Conservation (phyloP, 2,113 vertebrate species). For the Chlorocebus sabaeus region DNA sequence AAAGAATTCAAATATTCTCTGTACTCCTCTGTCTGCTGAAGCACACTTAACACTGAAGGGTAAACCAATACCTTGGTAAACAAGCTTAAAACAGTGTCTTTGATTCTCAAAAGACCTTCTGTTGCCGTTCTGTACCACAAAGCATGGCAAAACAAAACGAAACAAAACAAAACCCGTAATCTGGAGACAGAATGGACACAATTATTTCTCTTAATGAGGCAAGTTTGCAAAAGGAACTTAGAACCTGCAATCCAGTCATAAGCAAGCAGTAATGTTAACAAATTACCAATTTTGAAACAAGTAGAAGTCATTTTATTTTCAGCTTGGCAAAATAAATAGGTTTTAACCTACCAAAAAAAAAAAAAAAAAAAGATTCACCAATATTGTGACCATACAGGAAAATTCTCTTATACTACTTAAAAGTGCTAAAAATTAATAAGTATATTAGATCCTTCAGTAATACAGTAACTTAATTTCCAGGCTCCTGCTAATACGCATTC, state of each 20-base stretch:
- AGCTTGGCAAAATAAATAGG: slow-evolving; percentile 47
- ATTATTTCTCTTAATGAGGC: slow-evolving; percentile 42
- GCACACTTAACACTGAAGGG: background rate
- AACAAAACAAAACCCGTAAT: background rate
- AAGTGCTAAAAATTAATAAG: slow-evolving; percentile 72
- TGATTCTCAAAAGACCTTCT: slow-evolving; percentile 47
- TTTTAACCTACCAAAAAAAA: background rate
- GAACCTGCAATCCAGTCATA: background rate
- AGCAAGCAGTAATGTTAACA: slow-evolving; percentile 19
- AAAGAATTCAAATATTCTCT: slow-evolving; percentile 14
- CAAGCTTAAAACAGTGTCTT: background rate
- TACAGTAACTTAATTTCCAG: slow-evolving; percentile 81
- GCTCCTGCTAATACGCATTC: slow-evolving; percentile 73
- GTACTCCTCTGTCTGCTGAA: background rate
- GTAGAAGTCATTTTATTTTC: background rate
- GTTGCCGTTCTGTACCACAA: slow-evolving; percentile 11
- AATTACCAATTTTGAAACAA: slow-evolving; percentile 42
- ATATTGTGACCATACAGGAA: slow-evolving; percentile 36
- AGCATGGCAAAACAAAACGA: background rate
- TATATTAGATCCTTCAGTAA: slow-evolving; percentile 72
- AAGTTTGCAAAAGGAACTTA: slow-evolving; percentile 46
- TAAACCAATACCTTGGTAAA: slow-evolving; percentile 52
- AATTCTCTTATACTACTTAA: slow-evolving; percentile 58
- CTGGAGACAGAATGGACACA: background rate
- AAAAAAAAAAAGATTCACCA: background rate